Base-by-base conservation (phyloP, 2,888 invertebrate species). In the Melanostoma mellinum region DNA sequence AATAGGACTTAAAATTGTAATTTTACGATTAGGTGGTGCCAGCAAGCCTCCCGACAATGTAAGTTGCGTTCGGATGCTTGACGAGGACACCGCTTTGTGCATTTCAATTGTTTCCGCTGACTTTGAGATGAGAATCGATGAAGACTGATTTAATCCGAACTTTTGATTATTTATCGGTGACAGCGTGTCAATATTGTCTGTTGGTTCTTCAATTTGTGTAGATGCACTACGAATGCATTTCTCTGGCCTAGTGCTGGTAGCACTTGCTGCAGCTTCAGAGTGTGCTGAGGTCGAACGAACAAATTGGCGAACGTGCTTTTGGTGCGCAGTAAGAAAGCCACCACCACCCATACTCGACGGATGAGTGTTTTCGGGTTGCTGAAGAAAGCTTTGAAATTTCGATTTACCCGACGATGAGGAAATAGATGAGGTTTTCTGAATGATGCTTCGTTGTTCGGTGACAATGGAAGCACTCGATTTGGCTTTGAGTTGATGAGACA, bases 1-100 rank as follows among this genome's bases (percentile, higher is more conserved):
- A 88, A 95, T 93, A 0, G 96, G 97, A 86, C 96, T 96, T 76
- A 97, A 92, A 76, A 97, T 97, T 48, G 96, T 96, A 65, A 97
- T 93, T 86, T 93, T 93, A 9, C 95, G 90, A 87, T 90, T 91
- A 4, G 91, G 91, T 30, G 91, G 91, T 0, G 91, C 91, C 80
- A 91, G 82, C 2, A 91, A 86, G 4, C 91, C 91, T 4, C 91
- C 91, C 8, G 91, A 91, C 60, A 91, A 78, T 0, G 91, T 91
- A 75, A 91, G 72, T 72, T 91, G 91, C 0, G 91, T 90, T n/a
- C 91, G 90, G 86, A 91, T 91, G 36, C 89, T 89, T 2, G 89
- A 86, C 35, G 90, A 87, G 0, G 88, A 86, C 35, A 87, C 80
- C 42, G 88, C 88, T 74, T 90, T 90, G 85, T 90, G 90, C 90